phyloP scores from a whole-genome alignment of 2,888 invertebrate genomes.

The Glyphotaelius pellucidus region DNA sequence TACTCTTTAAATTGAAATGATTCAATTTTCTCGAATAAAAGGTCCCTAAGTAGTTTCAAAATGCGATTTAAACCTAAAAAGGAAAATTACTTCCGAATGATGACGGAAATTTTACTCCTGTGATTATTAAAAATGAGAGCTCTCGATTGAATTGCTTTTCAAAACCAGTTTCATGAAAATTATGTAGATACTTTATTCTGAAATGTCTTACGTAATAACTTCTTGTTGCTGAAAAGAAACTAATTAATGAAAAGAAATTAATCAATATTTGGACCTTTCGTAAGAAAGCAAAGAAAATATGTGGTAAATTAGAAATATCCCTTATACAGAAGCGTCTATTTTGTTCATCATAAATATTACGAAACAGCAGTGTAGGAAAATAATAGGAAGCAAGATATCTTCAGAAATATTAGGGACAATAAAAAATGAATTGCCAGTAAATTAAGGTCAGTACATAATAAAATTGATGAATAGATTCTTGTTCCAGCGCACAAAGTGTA shows the following conservation, averaged over 20 bases:
- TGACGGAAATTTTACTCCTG: background rate
- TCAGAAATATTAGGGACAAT: background rate
- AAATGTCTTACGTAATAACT: background rate
- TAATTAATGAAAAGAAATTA: background rate
- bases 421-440: background rate
- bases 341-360: background rate
- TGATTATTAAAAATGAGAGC: background rate
- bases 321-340: background rate
- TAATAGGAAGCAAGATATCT: too few species aligned
- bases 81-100: background rate
- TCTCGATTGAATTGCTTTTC: background rate
- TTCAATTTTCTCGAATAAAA: background rate
- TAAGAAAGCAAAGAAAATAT: background rate
- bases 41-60: background rate
- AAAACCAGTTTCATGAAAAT: background rate
- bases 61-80: background rate
- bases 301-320: background rate
- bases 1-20: background rate
- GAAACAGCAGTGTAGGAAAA: background rate
- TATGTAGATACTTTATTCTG: background rate
- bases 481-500: background rate
- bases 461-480: conserved; percentile 6
- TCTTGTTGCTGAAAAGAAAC: background rate
- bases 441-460: conserved; percentile 8
- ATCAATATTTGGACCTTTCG: background rate